Conservation (phyloP, 2,797 vertebrate genomes). For the Poliocrania exsul region DNA sequence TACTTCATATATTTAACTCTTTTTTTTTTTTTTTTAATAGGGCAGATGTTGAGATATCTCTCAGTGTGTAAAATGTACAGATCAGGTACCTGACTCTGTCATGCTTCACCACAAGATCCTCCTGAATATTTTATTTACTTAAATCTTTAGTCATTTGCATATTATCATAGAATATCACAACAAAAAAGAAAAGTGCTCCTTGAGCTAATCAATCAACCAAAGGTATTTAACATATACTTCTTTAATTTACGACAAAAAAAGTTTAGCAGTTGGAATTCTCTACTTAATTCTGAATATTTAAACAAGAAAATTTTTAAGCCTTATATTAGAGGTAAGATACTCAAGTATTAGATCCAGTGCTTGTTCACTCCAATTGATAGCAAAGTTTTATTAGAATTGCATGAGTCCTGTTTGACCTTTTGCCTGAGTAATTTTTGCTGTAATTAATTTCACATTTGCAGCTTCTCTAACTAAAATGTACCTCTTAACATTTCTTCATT, state of each 20-base stretch:
- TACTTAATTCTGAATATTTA: background rate
- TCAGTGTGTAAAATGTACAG: background rate
- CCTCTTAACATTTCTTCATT: background rate
- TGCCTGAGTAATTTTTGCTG: background rate
- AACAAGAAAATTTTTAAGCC: background rate
- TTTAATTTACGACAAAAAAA: background rate
- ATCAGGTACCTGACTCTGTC: background rate
- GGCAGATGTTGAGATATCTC: background rate
- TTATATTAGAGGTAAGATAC: background rate
- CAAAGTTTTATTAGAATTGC: background rate
- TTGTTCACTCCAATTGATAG: background rate
- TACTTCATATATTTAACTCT: background rate
- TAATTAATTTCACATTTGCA: background rate
- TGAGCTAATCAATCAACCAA: background rate
- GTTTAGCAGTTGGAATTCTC: background rate
- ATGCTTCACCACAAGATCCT: background rate
- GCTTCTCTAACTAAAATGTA: background rate
- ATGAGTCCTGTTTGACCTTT: background rate
- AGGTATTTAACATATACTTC: background rate
- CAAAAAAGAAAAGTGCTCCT: background rate
- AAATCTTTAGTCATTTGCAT: background rate
- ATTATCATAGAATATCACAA: background rate
- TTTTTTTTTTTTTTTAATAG: too few relatives aligned
- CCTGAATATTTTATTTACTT: background rate
- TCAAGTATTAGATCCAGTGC: background rate